Conservation (phyloP, 2,888 invertebrate genomes). For the Tipula unca region DNA sequence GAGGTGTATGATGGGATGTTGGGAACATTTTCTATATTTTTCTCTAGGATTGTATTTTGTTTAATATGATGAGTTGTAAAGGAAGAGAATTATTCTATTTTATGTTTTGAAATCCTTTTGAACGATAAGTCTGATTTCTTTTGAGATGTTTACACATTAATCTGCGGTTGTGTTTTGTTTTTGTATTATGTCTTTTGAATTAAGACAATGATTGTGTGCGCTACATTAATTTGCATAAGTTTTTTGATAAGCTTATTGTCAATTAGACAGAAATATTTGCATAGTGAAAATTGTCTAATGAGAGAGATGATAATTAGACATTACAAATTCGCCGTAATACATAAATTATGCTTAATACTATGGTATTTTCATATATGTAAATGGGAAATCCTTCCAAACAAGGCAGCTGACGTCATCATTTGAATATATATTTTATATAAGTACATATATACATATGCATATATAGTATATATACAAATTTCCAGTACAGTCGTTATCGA, state of each 20-base stretch:
- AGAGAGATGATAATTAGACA: background rate
- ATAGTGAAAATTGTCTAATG: background rate
- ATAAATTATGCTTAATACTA: background rate
- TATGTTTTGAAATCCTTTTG: background rate
- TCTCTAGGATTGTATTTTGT: background rate
- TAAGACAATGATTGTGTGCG: background rate
- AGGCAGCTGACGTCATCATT: no score
- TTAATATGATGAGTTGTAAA: background rate
- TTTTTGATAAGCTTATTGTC: background rate
- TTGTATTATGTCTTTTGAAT: background rate
- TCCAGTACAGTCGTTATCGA: no score
- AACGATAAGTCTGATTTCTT: constrained; percentile 8
- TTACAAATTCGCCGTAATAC: background rate
- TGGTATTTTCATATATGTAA: no score
- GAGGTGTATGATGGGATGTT: background rate
- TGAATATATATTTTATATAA: no score
- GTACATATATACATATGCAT: no score
- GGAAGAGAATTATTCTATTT: background rate
- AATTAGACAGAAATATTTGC: background rate
- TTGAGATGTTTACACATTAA: background rate
- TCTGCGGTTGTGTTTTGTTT: background rate
- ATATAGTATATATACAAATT: no score
- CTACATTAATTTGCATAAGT: background rate
- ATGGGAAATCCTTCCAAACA: no score
- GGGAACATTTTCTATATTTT: background rate